Evolutionary conservation across 2,888 invertebrate species (phyloP), one percentile per base, ranked within the genome.

Genomic region (Standfussiana lucernea): DNA sequence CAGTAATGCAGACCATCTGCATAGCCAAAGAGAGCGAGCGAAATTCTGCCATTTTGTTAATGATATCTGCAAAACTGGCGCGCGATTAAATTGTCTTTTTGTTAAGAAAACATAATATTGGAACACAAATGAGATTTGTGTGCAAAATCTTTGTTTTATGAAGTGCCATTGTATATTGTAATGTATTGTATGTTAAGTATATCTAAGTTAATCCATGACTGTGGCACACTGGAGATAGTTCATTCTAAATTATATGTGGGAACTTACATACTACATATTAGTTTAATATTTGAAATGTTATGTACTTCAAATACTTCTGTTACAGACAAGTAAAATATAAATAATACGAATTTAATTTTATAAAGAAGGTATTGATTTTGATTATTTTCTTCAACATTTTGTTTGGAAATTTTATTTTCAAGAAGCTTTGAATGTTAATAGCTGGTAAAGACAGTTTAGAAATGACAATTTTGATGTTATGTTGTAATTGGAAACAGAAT

Each of bases 131-230:
- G 61, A 77, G 68, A 87, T 83, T 86, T 82, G 82, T 87, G 86
- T 73, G 71, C 56, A 13, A 83, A 82, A 77, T 85, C 50, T 77
- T 81, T 80, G 77, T 86, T 84, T 88, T 82, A 75, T 53, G 68
- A 84, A 85, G 89, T 89, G 89, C 89, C 89, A 89, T 89, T 89
- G 77, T 84, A 82, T 84, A 85, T 79, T 86, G 62, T 88, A 83
- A 83, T 80, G 75, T 69, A 80, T 66, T 88, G 85, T 90, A 89
- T 80, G 75, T 86, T 88, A 88, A 72, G 73, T 86, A 82, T 84
- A 83, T 82, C 72, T 86, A 82, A 84, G 80, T 77, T 88, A 79
- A 86, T 89, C 90, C 92, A 92, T 92, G 92, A 92, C 90, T 89
- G 85, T 84, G 83, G 84, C 80, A 68, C 85, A 79, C 37, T 78